phyloP scores from a whole-genome alignment of 1,140 invertebrate species.

The Macrosteles quadrilineatus region DNA sequence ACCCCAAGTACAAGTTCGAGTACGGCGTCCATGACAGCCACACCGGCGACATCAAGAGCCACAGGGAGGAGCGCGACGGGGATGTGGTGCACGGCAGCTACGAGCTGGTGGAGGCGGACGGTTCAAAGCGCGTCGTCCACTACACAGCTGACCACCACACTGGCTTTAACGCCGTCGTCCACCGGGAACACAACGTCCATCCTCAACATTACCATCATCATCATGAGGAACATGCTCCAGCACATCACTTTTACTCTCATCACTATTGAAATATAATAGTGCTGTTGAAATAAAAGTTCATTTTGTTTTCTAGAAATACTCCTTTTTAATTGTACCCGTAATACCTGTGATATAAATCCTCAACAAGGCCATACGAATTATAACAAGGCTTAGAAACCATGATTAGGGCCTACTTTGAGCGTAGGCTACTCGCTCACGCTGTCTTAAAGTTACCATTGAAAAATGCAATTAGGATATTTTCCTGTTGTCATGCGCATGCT shows the following conservation, averaged over 20 bases:
- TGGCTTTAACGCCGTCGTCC: conserved; percentile 41
- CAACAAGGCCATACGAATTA: too few species aligned
- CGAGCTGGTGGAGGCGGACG: conserved; percentile 43
- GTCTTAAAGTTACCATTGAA: too few species aligned
- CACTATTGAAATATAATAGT: not conserved
- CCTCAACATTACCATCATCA: conserved; percentile 25
- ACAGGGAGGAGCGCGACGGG: conserved; percentile 44
- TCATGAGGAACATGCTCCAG: conserved; percentile 10
- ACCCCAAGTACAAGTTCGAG: conserved; percentile 47
- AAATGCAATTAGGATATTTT: too few species aligned
- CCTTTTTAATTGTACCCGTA: not conserved
- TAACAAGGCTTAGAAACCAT: too few species aligned
- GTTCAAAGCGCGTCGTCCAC: conserved; percentile 42
- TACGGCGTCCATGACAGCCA: conserved; percentile 47
- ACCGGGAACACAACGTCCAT: conserved; percentile 32
- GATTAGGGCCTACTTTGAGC: too few species aligned
- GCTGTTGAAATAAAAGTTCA: not conserved
- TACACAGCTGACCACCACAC: conserved; percentile 44
- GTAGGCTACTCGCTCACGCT: too few species aligned
- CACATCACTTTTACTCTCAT: not conserved
- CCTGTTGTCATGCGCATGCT: too few species aligned
- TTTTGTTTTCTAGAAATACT: not conserved
- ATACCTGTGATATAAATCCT: too few species aligned
- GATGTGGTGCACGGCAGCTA: conserved; percentile 38
- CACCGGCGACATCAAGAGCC: conserved; percentile 46